Evolutionary conservation across 2,888 invertebrate species (phyloP).

Genomic region (Melanchra persicariae): DNA sequence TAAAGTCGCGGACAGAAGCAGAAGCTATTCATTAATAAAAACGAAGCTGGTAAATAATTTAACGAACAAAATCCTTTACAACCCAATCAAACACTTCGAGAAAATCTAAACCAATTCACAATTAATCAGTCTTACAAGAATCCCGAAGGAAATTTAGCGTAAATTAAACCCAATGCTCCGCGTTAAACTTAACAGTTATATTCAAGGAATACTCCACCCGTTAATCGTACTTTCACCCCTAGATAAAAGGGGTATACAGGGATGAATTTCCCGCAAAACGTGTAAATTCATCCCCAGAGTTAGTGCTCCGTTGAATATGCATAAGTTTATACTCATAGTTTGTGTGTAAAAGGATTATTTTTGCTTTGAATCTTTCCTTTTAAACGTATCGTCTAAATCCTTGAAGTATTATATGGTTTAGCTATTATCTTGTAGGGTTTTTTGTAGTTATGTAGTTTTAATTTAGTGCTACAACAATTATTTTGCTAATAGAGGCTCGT

Average conservation of each 20-base stretch:
- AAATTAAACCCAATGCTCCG: slow-evolving; percentile 49
- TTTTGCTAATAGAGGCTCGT: neutral
- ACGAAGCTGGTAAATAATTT: slow-evolving; percentile 1
- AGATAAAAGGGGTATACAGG: slow-evolving; percentile 38
- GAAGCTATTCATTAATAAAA: too few relatives aligned
- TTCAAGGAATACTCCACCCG: slow-evolving; percentile 41
- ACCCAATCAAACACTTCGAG: slow-evolving; percentile 15
- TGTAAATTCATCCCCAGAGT: slow-evolving; percentile 48
- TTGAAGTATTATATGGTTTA: neutral
- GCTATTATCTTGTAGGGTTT: slow-evolving; percentile 5
- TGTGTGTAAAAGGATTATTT: slow-evolving; percentile 30
- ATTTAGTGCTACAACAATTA: neutral
- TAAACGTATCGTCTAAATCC: slow-evolving; percentile 18
- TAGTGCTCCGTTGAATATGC: slow-evolving; percentile 53
- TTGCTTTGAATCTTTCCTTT: slow-evolving; percentile 26
- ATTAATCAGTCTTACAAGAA: slow-evolving; percentile 55
- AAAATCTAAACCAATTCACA: slow-evolving; percentile 32
- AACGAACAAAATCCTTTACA: slow-evolving; percentile 14
- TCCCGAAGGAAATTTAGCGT: slow-evolving; percentile 60
- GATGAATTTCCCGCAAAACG: slow-evolving; percentile 52
- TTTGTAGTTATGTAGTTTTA: neutral
- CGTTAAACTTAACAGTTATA: slow-evolving; percentile 33
- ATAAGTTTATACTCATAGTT: slow-evolving; percentile 38
- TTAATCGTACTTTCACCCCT: slow-evolving; percentile 57
- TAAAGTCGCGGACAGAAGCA: too few relatives aligned